Percentiles rank a stretch among this genome's conserved stretches.
Evolutionary conservation across 2,888 invertebrate species (phyloP).

Genomic region (Prosapia bicincta): DNA sequence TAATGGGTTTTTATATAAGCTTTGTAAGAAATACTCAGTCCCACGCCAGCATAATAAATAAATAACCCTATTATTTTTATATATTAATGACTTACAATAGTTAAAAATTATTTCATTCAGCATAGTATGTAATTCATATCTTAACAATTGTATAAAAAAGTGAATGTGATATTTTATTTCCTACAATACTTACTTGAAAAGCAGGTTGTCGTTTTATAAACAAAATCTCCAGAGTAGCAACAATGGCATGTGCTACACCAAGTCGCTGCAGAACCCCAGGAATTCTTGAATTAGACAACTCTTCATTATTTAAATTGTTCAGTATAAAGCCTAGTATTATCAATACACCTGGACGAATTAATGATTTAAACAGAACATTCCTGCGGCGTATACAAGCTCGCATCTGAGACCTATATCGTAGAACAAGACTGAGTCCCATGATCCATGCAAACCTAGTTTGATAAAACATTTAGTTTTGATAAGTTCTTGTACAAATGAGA

Average conservation of each 20-base stretch:
- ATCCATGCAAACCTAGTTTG: constrained; percentile 83
- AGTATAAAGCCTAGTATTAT: constrained; percentile 63
- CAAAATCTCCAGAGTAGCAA: constrained; percentile 62
- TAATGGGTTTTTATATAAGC: no score
- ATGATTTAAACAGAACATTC: constrained; percentile 49
- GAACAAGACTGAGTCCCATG: constrained; percentile 77
- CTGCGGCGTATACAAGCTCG: constrained; percentile 59
- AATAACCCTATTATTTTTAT: no score
- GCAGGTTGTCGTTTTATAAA: constrained; percentile 45
- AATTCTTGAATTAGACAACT: constrained; percentile 55
- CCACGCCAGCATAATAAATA: no score
- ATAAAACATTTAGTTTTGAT: no score
- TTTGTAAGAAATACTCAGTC: no score
- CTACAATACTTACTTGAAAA: constrained; percentile 20
- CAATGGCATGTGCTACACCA: constrained; percentile 71
- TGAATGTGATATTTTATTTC: no score
- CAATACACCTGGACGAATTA: constrained; percentile 58
- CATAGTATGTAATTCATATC: no score
- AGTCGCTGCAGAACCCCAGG: constrained; percentile 84
- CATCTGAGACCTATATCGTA: constrained; percentile 67
- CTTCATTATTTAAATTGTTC: constrained; percentile 48
- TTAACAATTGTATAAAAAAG: no score
- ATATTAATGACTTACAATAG: no score
- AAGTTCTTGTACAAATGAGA: no score
- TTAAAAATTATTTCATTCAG: no score